phyloP scores from a whole-genome alignment of 2,888 invertebrate genomes.

The Adela reaumurella region DNA sequence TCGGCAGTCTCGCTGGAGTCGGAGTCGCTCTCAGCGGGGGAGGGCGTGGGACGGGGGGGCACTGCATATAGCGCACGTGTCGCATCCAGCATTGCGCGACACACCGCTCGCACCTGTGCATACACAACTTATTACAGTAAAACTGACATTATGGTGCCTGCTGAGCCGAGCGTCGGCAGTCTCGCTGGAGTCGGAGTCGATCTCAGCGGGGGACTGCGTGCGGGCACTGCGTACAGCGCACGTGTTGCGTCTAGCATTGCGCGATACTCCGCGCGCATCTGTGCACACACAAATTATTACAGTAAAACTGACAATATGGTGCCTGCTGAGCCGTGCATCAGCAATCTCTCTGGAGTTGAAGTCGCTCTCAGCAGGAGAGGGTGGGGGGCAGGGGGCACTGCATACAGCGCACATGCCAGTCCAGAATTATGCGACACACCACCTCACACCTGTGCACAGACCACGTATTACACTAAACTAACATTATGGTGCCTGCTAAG shows the following conservation, averaged over 20 bases:
- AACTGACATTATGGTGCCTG: conserved; percentile 9
- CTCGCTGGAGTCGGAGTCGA: conserved; percentile 52
- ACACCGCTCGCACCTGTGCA: conserved; percentile 58
- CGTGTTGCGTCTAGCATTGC: conserved; percentile 79
- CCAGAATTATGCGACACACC: too few relatives aligned
- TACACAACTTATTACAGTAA: not conserved
- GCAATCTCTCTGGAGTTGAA: too few relatives aligned
- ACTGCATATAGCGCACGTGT: conserved; percentile 67
- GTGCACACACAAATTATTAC: conserved; percentile 7
- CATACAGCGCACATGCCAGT: too few relatives aligned
- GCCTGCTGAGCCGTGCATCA: too few relatives aligned
- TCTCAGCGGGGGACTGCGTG: conserved; percentile 48
- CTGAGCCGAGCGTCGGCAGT: conserved; percentile 10
- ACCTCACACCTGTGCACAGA: too few relatives aligned
- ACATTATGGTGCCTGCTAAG: conserved; percentile 8
- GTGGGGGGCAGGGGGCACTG: too few relatives aligned
- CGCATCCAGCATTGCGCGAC: conserved; percentile 75
- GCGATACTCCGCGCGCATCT: conserved; percentile 65
- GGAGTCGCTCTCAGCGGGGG: conserved; percentile 51
- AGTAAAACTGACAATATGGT: too few relatives aligned
- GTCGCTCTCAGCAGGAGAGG: too few relatives aligned
- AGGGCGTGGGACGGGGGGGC: conserved; percentile 39
- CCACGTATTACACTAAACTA: too few relatives aligned
- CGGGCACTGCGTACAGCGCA: conserved; percentile 59
- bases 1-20: conserved; percentile 50